Conservation (phyloP, 2,797 vertebrate species). For the Helicolenus hilgendorfi region DNA sequence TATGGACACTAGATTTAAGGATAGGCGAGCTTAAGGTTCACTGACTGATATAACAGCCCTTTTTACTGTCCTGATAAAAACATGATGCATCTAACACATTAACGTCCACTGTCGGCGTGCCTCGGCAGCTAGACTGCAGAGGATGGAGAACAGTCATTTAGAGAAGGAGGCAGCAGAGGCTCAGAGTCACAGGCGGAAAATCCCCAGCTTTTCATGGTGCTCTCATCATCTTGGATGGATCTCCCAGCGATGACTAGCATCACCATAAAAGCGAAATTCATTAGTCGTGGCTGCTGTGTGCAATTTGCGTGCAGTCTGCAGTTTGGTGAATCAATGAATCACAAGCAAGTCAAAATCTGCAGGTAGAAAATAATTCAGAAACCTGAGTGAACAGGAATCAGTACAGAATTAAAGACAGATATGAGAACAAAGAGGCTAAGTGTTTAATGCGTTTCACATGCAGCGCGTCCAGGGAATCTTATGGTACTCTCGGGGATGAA, state of each 20-base stretch:
- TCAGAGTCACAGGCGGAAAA: conserved; percentile 37
- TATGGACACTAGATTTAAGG: neutral
- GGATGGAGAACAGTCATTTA: neutral
- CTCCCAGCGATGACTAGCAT: conserved; percentile 24
- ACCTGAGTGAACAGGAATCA: neutral
- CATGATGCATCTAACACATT: neutral
- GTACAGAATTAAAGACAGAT: neutral
- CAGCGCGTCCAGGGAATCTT: neutral
- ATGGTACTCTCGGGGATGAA: neutral
- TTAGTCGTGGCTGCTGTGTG: conserved; percentile 10
- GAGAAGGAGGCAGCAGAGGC: conserved; percentile 2
- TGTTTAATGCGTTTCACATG: neutral
- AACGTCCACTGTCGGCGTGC: neutral
- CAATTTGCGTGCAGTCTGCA: conserved; percentile 27
- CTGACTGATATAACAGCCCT: neutral
- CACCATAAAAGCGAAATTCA: conserved; percentile 9
- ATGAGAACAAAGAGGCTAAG: neutral
- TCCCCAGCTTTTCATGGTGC: neutral
- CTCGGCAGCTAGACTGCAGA: neutral
- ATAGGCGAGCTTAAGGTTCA: neutral
- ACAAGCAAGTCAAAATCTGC: conserved; percentile 5
- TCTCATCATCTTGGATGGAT: conserved; percentile 38
- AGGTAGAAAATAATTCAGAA: neutral
- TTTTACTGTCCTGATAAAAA: neutral
- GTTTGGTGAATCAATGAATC: conserved; percentile 22